These are phyloP conservation scores for Halocynthia roretzi DNA, from an alignment of 23 tunicate genomes.

Conservation along the genomic window DNA sequence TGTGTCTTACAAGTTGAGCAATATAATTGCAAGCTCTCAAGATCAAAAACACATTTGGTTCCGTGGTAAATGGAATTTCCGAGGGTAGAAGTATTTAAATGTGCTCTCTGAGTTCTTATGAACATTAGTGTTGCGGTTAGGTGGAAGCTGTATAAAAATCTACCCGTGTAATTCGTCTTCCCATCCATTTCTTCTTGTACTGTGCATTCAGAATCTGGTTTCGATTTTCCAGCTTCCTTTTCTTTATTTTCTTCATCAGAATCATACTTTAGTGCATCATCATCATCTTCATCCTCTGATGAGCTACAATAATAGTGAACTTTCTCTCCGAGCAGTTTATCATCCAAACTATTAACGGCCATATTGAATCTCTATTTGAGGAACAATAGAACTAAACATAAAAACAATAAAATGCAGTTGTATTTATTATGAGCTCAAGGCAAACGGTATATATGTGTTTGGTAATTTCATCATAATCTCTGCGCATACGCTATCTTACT, in stretches of 20 bases:
- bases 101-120: neutral
- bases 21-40: too few relatives aligned
- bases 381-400: too few relatives aligned
- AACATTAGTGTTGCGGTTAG: neutral
- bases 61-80: too few relatives aligned
- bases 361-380: neutral
- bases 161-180: slow-evolving; percentile 16
- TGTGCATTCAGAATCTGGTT: neutral
- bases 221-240: neutral
- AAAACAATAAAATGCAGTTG: too few relatives aligned
- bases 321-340: slow-evolving; percentile 84
- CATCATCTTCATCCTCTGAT: slow-evolving; percentile 61
- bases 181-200: slow-evolving; percentile 2
- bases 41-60: too few relatives aligned
- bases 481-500: too few relatives aligned
- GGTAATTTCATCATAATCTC: too few relatives aligned
- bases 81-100: too few relatives aligned
- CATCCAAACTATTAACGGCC: slow-evolving; percentile 71
- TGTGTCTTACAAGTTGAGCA: too few relatives aligned
- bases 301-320: slow-evolving; percentile 86
- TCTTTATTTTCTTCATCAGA: neutral
- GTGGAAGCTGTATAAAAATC: neutral
- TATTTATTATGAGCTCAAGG: too few relatives aligned
- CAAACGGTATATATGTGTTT: too few relatives aligned
- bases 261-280: slow-evolving; percentile 2